A percentile compares a stretch with the other conserved stretches of the same genome.
phyloP scores from a whole-genome alignment of 2,888 invertebrate species.

The Cremastinae sp. region DNA sequence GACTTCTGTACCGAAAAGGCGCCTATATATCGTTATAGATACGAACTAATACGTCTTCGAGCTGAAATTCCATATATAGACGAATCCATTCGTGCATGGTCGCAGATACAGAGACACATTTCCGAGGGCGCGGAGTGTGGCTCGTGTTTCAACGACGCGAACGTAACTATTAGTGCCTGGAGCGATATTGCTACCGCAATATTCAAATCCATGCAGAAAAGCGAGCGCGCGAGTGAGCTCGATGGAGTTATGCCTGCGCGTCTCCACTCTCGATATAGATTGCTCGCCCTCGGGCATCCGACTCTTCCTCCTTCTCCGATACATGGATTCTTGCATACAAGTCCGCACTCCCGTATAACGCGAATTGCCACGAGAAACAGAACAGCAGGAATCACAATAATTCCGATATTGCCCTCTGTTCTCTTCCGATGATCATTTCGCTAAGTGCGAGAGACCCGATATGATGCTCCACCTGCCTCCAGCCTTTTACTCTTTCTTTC shows the following conservation, averaged over 20 bases:
- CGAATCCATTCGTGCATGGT: conserved; percentile 67
- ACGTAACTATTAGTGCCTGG: conserved; percentile 77
- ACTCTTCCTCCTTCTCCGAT: conserved; percentile 63
- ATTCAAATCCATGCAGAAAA: conserved; percentile 76
- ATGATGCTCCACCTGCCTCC: conserved; percentile 35
- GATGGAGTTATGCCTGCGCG: conserved; percentile 75
- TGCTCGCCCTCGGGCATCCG: conserved; percentile 74
- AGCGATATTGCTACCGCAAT: conserved; percentile 78
- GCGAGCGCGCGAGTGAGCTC: conserved; percentile 59
- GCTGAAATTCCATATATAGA: conserved; percentile 59
- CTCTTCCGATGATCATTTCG: conserved; percentile 74
- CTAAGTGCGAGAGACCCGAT: conserved; percentile 72
- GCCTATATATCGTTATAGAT: conserved; percentile 28
- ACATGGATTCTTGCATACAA: conserved; percentile 37
- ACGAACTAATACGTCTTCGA: conserved; percentile 53
- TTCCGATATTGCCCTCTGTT: conserved; percentile 79
- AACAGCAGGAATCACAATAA: conserved; percentile 76
- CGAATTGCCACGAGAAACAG: conserved; percentile 54
- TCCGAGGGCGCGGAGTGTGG: conserved; percentile 70
- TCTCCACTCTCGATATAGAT: conserved; percentile 74
- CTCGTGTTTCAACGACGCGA: conserved; percentile 56
- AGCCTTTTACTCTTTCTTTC: conserved; percentile 3
- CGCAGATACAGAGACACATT: conserved; percentile 61
- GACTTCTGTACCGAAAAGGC: conserved; percentile 44
- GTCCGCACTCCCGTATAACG: conserved; percentile 40